Evolutionary conservation across 1,140 invertebrate genomes (phyloP), one percentile per base, ranked within the genome.

Genomic region (Tribolium castaneum): DNA sequence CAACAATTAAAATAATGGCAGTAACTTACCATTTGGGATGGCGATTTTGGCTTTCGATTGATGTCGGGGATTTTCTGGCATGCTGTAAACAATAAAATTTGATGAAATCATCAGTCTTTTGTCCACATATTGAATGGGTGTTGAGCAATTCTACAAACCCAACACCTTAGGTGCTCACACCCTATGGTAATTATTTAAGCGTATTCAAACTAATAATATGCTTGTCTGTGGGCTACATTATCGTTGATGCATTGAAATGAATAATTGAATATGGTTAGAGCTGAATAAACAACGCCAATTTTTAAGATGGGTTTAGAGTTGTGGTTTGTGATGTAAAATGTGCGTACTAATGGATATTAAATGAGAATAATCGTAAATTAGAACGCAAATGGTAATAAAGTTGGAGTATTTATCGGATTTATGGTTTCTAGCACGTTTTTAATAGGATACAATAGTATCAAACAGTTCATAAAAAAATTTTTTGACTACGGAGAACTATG

Each of bases 21-120:
- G n/a, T 12, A 59, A 92, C 95, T 94, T 87, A 97, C 96, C 96
- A 97, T 97, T 93, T 97, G 95, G 83, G 94, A 91, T 16, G 94
- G 92, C 81, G 91, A 96, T 84, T 95, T 95, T 9, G 96, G 96
- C 86, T 97, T 97, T 77, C 93, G 90, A 86, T 95, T 94, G 51
- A 97, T 91, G 86, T 97, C 93, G 62, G 94, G 93, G 79, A 97
- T 94, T 88, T 96, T 97, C 82, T 95, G 94, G 83, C 93, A 95
- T 49, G 95, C 93, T 94, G 90, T 34, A 90, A 91, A 85, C 85
- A 84, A 83, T 83, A 82, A 79, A 66, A 39, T 45, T 45, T 25
- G 13, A 73, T 73, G 71, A 73, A 52, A 73, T 73, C 71, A 73
- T 73, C 71, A 10, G n/a, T n/a, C 16, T 14, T 6, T 73, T 30